These are phyloP conservation scores for Lepidochrysops patricia DNA, from an alignment of 2,888 invertebrate species.

Conservation along the genomic window DNA sequence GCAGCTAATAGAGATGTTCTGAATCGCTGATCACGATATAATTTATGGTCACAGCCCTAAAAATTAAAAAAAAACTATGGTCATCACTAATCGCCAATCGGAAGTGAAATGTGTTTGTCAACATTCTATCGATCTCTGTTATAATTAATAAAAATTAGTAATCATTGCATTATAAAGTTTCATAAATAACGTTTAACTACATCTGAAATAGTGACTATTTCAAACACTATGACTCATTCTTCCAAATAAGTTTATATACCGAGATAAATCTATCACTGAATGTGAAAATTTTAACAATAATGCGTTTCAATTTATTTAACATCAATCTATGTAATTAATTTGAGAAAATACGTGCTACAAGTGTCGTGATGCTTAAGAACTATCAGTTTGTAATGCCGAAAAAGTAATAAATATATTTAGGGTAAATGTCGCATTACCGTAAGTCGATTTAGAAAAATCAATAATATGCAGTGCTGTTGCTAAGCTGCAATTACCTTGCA, in stretches of 20 bases:
- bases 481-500: conserved; percentile 35
- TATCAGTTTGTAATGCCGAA: not conserved
- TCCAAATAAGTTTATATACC: not conserved
- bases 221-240: not conserved
- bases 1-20: too few species aligned
- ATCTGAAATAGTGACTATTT: not conserved
- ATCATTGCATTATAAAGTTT: conserved; percentile 21
- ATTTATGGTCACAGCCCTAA: too few species aligned
- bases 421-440: conserved; percentile 22
- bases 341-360: not conserved
- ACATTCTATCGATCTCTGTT: conserved; percentile 52
- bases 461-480: conserved; percentile 48
- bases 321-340: not conserved
- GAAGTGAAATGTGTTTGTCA: conserved; percentile 55
- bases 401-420: conserved; percentile 11
- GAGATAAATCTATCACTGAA: too few species aligned
- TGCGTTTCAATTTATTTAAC: not conserved
- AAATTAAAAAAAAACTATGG: not conserved
- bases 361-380: not conserved
- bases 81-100: conserved; percentile 26
- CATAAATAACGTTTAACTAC: conserved; percentile 10
- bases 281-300: not conserved
- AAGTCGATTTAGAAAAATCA: conserved; percentile 29
- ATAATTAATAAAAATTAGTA: conserved; percentile 25
- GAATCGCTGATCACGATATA: too few species aligned